Evolutionary conservation across 1,140 invertebrate species (phyloP), one percentile per base, ranked within the genome.

Genomic region (Piezodorus guildinii): DNA sequence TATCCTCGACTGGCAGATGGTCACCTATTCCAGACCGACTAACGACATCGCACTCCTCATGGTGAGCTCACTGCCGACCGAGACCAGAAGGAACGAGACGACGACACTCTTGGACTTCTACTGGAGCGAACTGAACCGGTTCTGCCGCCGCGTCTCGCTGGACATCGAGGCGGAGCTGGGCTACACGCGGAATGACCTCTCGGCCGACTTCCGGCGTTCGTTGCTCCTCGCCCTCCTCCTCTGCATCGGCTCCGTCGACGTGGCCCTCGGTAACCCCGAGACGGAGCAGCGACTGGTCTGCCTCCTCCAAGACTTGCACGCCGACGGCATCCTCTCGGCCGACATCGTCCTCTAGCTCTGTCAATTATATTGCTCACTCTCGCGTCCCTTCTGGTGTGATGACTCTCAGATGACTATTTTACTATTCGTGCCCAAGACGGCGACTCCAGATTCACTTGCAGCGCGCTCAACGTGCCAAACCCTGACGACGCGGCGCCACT

Each of bases 1-100:
- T 21, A 85, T 88, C 21, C 73, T 90, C 17, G 87, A 89, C 71
- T 90, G 87, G 87, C 87, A 90, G 77, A 89, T 90, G 87, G 65
- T 88, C 60, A 87, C 86, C 0, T 82, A 87, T 65, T 86, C 85
- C 62, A 75, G 83, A 65, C 83, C 84, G 1, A 86, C 83, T n/a
- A 88, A 89, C 69, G 88, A 90, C 71, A 76, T 90, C 0, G 87
- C 88, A 0, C 72, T 90, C 23, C 74, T 90, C n/a, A 72, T 90
- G 3, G 78, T 89, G n/a, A 88, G 85, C 63, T 89, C 86, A 1
- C 74, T 89, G 27, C 80, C 85, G 0, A 84, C 85, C 0, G 82
- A 86, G 69, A 70, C 86, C 56, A 76, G 87, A 25, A 78, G 85
- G 27, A 70, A 78, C 16, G 77, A 83, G 66, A 83, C 81, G 0